phyloP scores from a whole-genome alignment of 2,797 vertebrate species.

The Channa striata region DNA sequence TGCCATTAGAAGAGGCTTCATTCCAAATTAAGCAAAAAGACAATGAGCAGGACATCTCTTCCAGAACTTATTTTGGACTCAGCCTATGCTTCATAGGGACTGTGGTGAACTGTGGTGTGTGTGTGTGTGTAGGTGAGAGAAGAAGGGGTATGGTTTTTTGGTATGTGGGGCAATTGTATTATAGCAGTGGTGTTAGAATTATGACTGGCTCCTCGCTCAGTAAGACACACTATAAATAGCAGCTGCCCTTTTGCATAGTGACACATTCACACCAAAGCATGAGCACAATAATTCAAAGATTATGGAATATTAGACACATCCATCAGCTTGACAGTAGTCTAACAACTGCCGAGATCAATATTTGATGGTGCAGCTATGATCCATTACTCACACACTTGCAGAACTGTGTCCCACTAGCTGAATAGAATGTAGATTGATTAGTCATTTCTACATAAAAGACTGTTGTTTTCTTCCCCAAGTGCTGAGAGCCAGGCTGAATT shows the following conservation, averaged over 20 bases:
- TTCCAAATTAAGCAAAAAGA: conserved; percentile 76
- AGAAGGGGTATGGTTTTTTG: conserved; percentile 67
- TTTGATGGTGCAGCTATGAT: conserved; percentile 36
- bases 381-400: conserved; percentile 50
- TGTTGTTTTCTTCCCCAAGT: conserved; percentile 25
- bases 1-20: conserved; percentile 68
- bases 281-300: conserved; percentile 32
- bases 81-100: conserved; percentile 55
- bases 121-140: conserved; percentile 7
- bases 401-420: background rate
- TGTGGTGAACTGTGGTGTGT: conserved; percentile 33
- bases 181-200: conserved; percentile 61
- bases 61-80: conserved; percentile 62
- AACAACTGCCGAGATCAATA: conserved; percentile 42
- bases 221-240: conserved; percentile 74
- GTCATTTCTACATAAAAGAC: conserved; percentile 27
- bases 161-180: conserved; percentile 48
- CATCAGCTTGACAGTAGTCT: conserved; percentile 42
- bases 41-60: conserved; percentile 68
- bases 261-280: conserved; percentile 59
- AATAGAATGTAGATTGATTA: conserved; percentile 43
- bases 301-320: conserved; percentile 39
- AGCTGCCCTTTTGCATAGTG: conserved; percentile 68
- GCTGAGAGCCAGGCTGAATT: conserved; percentile 23
- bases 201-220: conserved; percentile 64